Base-by-base conservation (phyloP, 1,140 invertebrate species). In the Nasonia vitripennis region DNA sequence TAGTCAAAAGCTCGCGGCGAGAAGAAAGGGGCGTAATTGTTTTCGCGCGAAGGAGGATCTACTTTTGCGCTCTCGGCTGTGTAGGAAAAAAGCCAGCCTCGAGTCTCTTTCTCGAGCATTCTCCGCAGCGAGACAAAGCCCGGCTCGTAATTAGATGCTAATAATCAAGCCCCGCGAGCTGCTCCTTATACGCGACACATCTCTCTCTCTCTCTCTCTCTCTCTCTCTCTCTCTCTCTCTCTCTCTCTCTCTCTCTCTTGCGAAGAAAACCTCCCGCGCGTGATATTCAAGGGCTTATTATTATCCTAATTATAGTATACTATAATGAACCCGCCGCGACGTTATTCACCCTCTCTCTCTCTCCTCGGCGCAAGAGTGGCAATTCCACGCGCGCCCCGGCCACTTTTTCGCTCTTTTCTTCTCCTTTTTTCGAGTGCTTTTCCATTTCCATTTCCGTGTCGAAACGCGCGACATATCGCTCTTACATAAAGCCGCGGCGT, bases 261-360 rank as follows among this genome's bases (percentile, higher is more conserved):
- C 88, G 55, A 92, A 91, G 90, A 89, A 92, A 88, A 88, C 89
- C 89, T 81, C 67, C 88, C 88, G 79, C 88, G 87, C 88, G 87
- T 71, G 23, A 20, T 71, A 87, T 85, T 90, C 87, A 88, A 91
- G 89, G 90, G 92, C 91, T 92, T 93, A 93, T 93, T 93, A 93
- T 93, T 91, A 92, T 93, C 92, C 92, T 92, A 93, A 93, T 93
- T 93, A 93, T 92, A 92, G 90, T 91, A 92, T 91, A 90, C 89
- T 88, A 90, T 91, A 92, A 93, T 92, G 91, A 93, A 91, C 91
- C 89, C 91, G 89, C 90, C 90, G 87, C 55, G 37, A 89, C 81
- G 79, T 81, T 78, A 68, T 84, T 87, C 90, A 51, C 71, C 88
- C 88, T 87, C 83, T 89, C 86, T 86, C 85, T 85, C 62, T 86